Percentiles rank a stretch among this genome's conserved stretches.
Evolutionary conservation across 1,140 invertebrate species (phyloP).

Genomic region (Saxidomus purpurata): DNA sequence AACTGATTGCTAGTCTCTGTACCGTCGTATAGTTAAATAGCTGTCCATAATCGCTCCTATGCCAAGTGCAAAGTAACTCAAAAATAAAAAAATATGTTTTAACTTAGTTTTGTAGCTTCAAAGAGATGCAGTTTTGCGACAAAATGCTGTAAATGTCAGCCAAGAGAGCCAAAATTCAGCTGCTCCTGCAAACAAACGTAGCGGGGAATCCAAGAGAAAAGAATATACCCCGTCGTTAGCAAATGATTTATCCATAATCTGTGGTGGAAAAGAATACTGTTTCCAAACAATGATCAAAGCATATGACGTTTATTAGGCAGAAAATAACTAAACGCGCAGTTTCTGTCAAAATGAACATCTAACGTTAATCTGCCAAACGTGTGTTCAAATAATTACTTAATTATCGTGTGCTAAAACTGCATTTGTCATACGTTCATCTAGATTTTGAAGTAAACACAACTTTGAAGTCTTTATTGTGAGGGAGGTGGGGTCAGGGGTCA

Average conservation of each 20-base stretch:
- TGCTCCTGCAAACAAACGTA: neutral
- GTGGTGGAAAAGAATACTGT: neutral
- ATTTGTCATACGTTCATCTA: neutral
- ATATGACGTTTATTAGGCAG: neutral
- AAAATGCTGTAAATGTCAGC: neutral
- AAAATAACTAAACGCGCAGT: neutral
- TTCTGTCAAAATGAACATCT: neutral
- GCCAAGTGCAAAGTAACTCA: too few relatives aligned
- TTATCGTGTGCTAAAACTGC: conserved; percentile 26
- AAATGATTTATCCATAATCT: neutral
- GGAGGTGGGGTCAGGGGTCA: neutral
- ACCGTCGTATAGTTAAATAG: too few relatives aligned
- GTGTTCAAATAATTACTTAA: conserved; percentile 1
- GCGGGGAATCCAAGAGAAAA: neutral
- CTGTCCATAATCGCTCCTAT: too few relatives aligned
- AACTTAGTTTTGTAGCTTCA: too few relatives aligned
- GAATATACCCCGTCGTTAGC: neutral
- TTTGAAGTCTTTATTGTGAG: neutral
- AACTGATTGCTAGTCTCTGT: too few relatives aligned
- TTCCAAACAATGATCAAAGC: neutral
- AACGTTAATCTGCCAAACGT: neutral
- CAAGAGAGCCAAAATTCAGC: neutral
- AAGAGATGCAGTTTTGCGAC: neutral
- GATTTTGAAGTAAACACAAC: neutral
- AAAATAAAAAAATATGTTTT: too few relatives aligned